Evolutionary conservation across 2,113 vertebrate genomes (phyloP).

Genomic region (Pungitius pungitius): DNA sequence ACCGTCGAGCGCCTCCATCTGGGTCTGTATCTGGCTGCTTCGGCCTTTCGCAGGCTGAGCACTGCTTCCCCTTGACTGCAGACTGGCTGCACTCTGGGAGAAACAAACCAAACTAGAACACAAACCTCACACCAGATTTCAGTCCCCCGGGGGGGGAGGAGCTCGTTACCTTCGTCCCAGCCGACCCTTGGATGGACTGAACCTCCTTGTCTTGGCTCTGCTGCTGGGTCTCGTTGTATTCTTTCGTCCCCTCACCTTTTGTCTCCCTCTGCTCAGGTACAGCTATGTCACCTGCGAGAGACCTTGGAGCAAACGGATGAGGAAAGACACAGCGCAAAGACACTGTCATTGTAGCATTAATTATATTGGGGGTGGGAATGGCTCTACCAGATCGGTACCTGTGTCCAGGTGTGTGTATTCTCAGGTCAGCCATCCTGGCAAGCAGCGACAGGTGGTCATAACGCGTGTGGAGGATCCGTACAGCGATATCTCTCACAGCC

Average conservation of each 20-base stretch:
- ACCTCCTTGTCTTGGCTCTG: neutral
- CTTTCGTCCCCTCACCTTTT: neutral
- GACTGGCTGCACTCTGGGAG: neutral
- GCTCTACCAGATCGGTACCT: neutral
- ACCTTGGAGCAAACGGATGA: slow-evolving; percentile 20
- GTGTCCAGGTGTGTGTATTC: slow-evolving; percentile 11
- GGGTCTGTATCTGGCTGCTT: too few relatives aligned
- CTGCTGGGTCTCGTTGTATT: slow-evolving; percentile 19
- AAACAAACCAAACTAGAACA: slow-evolving; percentile 15
- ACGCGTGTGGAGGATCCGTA: slow-evolving; percentile 86
- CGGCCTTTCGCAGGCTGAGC: too few relatives aligned
- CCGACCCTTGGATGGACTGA: slow-evolving; percentile 30
- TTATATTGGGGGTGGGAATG: neutral
- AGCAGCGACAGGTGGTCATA: slow-evolving; percentile 87
- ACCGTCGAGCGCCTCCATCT: too few relatives aligned
- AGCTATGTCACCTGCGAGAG: slow-evolving; percentile 17
- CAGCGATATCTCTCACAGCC: slow-evolving; percentile 78
- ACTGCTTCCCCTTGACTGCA: too few relatives aligned
- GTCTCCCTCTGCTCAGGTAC: slow-evolving; percentile 32
- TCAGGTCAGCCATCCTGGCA: slow-evolving; percentile 58
- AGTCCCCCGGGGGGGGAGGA: neutral
- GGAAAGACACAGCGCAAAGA: neutral
- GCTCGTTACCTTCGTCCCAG: slow-evolving; percentile 59
- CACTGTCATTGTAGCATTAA: neutral
- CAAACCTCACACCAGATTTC: neutral